Conservation (phyloP, 2,113 vertebrate species). For the Colaptes auratus region DNA sequence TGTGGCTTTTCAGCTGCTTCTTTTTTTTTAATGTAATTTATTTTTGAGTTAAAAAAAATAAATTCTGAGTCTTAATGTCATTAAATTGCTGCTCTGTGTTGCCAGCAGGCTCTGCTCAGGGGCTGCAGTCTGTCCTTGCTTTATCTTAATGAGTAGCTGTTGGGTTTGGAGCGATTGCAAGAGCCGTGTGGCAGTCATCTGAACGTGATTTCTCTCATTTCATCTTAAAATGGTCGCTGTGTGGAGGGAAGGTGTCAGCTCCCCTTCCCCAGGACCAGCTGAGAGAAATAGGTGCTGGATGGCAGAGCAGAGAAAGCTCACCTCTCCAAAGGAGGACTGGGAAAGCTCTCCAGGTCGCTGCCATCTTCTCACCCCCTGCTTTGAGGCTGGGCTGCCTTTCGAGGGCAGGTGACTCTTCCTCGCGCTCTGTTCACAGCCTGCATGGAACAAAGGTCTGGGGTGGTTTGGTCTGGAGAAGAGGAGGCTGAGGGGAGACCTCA, state of each 20-base stretch:
- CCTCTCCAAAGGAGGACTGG: background rate
- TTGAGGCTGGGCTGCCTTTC: background rate
- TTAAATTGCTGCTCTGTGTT: conserved; percentile 20
- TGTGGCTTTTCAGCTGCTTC: background rate
- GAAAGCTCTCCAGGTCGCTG: background rate
- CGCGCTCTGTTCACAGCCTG: background rate
- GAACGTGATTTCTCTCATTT: background rate
- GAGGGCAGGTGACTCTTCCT: background rate
- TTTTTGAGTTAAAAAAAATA: no score
- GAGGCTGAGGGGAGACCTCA: no score
- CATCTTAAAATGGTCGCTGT: conserved; percentile 33
- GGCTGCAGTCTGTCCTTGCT: conserved; percentile 32
- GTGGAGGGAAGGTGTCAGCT: conserved; percentile 17
- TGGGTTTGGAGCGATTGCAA: background rate
- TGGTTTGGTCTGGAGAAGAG: no score
- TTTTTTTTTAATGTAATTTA: conserved; percentile 11
- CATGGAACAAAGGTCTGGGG: no score
- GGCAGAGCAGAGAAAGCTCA: background rate
- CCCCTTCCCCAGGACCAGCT: background rate
- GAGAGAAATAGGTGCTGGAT: conserved; percentile 1
- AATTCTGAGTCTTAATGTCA: conserved; percentile 31
- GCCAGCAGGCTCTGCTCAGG: conserved; percentile 55
- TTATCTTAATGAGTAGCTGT: conserved; percentile 45
- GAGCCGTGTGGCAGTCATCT: conserved; percentile 9
- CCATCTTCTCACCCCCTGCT: background rate